phyloP scores from a whole-genome alignment of 2,113 vertebrate species.

The Centrocercus urophasianus region DNA sequence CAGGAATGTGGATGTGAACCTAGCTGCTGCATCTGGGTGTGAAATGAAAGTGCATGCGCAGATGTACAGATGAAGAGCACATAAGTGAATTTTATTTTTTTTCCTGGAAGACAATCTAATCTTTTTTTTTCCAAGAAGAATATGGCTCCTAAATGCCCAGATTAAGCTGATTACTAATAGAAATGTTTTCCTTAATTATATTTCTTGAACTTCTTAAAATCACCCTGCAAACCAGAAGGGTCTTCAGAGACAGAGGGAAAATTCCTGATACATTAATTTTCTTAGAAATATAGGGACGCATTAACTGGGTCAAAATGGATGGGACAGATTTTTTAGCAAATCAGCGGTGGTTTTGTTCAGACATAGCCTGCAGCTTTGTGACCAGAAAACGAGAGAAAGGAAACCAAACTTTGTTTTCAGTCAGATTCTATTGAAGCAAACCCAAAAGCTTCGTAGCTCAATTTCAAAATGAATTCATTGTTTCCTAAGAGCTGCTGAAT shows the following conservation, averaged over 20 bases:
- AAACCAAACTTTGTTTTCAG: not conserved
- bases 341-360: not conserved
- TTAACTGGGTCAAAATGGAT: not conserved
- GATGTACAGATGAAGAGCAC: not conserved
- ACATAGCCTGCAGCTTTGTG: not conserved
- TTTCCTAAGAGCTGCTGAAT: not conserved
- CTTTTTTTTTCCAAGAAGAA: not conserved
- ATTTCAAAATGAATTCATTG: not conserved
- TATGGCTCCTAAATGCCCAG: not conserved
- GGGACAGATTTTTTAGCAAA: not conserved
- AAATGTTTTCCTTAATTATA: not conserved
- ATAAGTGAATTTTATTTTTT: not conserved
- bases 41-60: not conserved
- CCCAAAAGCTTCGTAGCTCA: not conserved
- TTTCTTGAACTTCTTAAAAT: not conserved
- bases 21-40: not conserved
- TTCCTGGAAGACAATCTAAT: not conserved
- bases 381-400: not conserved
- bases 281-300: not conserved
- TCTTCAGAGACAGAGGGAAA: not conserved
- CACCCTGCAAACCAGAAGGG: not conserved
- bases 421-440: not conserved
- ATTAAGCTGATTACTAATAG: not conserved
- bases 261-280: rapidly evolving
- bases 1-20: not conserved